Base-by-base conservation (phyloP, 2,888 invertebrate genomes). In the Mythimna impura region DNA sequence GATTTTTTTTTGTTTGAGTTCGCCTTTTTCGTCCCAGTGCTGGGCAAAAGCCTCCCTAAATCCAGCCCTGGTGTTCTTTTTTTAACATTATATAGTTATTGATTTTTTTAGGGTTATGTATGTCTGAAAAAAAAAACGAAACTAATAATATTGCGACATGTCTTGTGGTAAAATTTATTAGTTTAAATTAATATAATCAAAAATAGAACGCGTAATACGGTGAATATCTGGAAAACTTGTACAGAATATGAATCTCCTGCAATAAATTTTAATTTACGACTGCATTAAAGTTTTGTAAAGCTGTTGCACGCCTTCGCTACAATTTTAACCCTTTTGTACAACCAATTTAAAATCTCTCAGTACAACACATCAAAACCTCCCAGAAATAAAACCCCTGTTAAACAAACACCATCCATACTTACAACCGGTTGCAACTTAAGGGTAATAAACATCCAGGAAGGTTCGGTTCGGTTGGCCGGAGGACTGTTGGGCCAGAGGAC, bases 401-500 rank as follows among this genome's bases (percentile, higher is more conserved):
- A 73, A 79, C 70, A 80, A 81, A 76, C 70, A 57, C 43, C 50
- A 82, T 65, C 63, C 60, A 62, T 72, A 55, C 61, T 65, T 60
- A 50, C 25, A 67, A 43, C 34, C 63, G 20, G 22, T 63, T 57
- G 66, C 66, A 72, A 67, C 67, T 71, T 62, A 52, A 66, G 77
- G 76, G 78, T 84, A 25, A 90, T 90, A 91, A 91, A 91, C 90
- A 91, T 91, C 88, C 69, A 76, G 78, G 77, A 80, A 86, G 86
- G 89, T 89, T 83, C 83, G 82, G 84, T 79, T 78, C 47, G 22
- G 57, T 43, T 17, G 75, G 66, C 40, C 34, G 17, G 66, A 20
- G 66, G 30, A 57, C 74, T 73, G 73, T 57, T 36, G 74, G 67
- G 30, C 12, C 47, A 8, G 52, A n/a, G 34, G 36, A 80, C 22